Evolutionary conservation across 1,140 invertebrate species (phyloP).

Genomic region (Hestina assimilis): DNA sequence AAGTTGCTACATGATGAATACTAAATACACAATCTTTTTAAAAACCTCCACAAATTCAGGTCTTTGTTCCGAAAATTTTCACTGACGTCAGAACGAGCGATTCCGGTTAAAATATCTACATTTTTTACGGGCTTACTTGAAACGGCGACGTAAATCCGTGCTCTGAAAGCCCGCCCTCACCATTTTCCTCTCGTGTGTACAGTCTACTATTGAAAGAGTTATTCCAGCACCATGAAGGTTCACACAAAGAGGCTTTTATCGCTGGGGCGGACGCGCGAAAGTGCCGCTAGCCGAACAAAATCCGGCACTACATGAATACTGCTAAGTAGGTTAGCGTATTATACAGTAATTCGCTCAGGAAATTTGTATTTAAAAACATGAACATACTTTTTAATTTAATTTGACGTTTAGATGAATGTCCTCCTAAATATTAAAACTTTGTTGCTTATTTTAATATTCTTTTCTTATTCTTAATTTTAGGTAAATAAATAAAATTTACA

Average conservation of each 20-base stretch:
- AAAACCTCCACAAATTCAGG: slow-evolving; percentile 8
- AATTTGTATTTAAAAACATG: slow-evolving; percentile 2
- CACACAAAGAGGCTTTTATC: slow-evolving; percentile 53
- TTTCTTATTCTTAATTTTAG: too few relatives aligned
- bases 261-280: slow-evolving; percentile 42
- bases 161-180: slow-evolving; percentile 36
- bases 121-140: slow-evolving; percentile 29
- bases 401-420: neutral
- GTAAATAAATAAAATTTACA: too few relatives aligned
- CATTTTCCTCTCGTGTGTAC: slow-evolving; percentile 41
- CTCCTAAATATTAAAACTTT: neutral
- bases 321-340: slow-evolving; percentile 40
- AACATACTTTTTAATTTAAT: neutral
- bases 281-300: slow-evolving; percentile 45
- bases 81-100: slow-evolving; percentile 16
- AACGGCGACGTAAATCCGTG: slow-evolving; percentile 35
- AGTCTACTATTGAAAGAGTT: slow-evolving; percentile 56
- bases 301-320: slow-evolving; percentile 43
- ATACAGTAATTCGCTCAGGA: slow-evolving; percentile 12
- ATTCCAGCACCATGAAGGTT: slow-evolving; percentile 45
- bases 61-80: slow-evolving; percentile 15
- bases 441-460: too few relatives aligned
- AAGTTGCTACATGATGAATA: slow-evolving; percentile 8
- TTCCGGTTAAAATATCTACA: slow-evolving; percentile 30
- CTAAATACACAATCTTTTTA: slow-evolving; percentile 10